phyloP scores from a whole-genome alignment of 2,797 vertebrate species.

The Loriculus beryllinus region DNA sequence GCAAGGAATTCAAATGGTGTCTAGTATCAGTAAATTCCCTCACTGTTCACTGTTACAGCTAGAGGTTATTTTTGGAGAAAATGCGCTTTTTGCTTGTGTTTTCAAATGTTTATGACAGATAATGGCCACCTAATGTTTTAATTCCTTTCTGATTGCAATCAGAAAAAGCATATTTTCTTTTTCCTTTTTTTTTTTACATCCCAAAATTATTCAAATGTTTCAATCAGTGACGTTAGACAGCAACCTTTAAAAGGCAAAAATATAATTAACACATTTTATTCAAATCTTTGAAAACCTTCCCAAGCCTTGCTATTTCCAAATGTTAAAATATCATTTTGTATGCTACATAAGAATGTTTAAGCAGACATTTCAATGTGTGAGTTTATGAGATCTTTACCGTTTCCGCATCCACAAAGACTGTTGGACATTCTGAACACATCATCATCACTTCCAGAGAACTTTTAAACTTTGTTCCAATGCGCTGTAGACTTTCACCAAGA shows the following conservation, averaged over 20 bases:
- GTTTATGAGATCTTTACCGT: constrained; percentile 81
- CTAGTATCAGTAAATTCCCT: background rate
- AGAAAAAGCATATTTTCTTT: background rate
- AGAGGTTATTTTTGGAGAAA: background rate
- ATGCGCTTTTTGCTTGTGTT: background rate
- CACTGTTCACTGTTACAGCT: background rate
- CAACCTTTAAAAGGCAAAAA: background rate
- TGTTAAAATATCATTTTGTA: background rate
- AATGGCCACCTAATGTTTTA: background rate
- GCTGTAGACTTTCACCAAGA: constrained; percentile 88
- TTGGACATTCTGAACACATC: constrained; percentile 89
- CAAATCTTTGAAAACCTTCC: background rate
- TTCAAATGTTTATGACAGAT: background rate
- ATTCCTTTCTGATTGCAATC: background rate
- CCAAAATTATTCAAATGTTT: background rate
- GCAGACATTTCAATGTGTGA: background rate
- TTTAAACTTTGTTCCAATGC: constrained; percentile 92
- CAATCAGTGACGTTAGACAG: background rate
- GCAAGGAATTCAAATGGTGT: background rate
- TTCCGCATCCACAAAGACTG: constrained; percentile 95
- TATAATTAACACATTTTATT: background rate
- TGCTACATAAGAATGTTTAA: background rate
- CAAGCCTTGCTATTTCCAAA: background rate
- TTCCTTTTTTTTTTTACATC: background rate
- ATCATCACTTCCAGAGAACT: constrained; percentile 96